phyloP scores from a whole-genome alignment of 2,113 vertebrate species.

The Plestiodon gilberti region DNA sequence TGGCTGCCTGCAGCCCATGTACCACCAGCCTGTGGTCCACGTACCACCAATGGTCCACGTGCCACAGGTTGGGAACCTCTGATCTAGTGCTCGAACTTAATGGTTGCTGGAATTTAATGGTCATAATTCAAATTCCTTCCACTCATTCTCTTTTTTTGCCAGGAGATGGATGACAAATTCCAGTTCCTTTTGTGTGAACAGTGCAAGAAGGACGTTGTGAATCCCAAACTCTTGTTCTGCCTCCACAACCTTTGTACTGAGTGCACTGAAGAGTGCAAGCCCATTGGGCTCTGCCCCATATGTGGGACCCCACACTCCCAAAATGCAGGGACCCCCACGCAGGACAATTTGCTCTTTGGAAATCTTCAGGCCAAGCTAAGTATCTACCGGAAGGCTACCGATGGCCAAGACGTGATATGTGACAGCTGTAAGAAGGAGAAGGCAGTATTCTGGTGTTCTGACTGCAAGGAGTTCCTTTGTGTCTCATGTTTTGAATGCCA shows the following conservation, averaged over 20 bases:
- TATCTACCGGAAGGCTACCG: constrained; percentile 33
- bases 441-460: constrained; percentile 55
- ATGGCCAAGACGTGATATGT: not conserved
- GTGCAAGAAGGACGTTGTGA: constrained; percentile 45
- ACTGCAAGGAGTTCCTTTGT: constrained; percentile 70
- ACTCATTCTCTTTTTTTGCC: not conserved
- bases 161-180: constrained; percentile 57
- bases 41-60: no score
- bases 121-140: not conserved
- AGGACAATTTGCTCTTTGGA: constrained; percentile 66
- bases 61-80: no score
- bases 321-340: rapidly evolving
- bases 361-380: constrained; percentile 56
- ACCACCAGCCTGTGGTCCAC: no score
- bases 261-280: constrained; percentile 35
- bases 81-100: no score
- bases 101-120: no score
- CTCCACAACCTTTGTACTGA: constrained; percentile 61
- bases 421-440: constrained; percentile 47
- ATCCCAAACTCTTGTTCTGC: constrained; percentile 64
- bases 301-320: not conserved
- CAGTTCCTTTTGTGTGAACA: constrained; percentile 61
- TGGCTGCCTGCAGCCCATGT: no score
- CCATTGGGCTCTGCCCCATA: constrained; percentile 13
- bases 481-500: constrained; percentile 56